Evolutionary conservation across 2,113 vertebrate species (phyloP), one percentile per base, ranked within the genome.

Genomic region (Cariama cristata): DNA sequence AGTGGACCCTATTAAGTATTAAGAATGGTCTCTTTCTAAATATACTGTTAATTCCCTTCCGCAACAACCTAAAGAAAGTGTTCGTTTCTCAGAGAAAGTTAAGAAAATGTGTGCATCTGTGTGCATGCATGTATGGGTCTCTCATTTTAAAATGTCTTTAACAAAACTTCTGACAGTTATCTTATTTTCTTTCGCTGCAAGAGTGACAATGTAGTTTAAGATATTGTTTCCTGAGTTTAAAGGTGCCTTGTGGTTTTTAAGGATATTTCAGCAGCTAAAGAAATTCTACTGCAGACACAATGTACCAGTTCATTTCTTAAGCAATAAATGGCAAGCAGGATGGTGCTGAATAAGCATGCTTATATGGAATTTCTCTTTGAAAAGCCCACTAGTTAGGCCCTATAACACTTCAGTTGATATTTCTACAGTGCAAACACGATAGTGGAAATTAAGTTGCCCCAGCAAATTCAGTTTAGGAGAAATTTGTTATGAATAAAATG

Each of bases 391-490:
- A 98, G 98, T 98, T 98, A 98, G 98, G 97, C 95, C 97, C 94
- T 97, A 64, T 98, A 98, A 97, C 97, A 97, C 98, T 98, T 98
- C 97, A 96, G 91, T 94, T 97, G 98, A 98, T 98, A 98, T 98
- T 98, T 98, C 98, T 97, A 98, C 98, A 98, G 98, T 98, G 96
- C 98, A 98, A 98, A 98, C 97, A 98, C 97, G 94, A 97, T 98
- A 98, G 98, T 98, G 98, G 94, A 99, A 99, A 99, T 99, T 99
- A 99, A 99, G 99, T 99, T 99, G 98, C 98, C 98, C 99, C 98
- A 91, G 96, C 98, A 99, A 99, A 99, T 99, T 98, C 98, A 98
- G 99, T 99, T 99, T 98, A 98, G 96, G 97, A 98, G 98, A 99
- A 99, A 99, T 99, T 99, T 99, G 98, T 98, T 98, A 99, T 99